Conservation (phyloP, 2,113 vertebrate species). For the Origma solitaria region DNA sequence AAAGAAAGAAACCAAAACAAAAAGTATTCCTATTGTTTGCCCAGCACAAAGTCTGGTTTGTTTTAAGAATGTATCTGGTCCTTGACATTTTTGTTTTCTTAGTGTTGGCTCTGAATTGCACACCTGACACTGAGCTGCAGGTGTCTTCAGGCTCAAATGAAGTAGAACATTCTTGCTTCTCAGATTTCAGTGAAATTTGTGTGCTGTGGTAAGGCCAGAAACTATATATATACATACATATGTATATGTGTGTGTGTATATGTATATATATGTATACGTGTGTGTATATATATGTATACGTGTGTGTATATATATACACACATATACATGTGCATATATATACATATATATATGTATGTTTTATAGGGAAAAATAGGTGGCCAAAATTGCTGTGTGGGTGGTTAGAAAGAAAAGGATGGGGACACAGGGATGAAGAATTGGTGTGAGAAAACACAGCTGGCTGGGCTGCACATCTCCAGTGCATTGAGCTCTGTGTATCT, state of each 20-base stretch:
- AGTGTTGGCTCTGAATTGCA: neutral
- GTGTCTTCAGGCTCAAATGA: neutral
- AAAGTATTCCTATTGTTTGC: neutral
- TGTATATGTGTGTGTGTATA: no score
- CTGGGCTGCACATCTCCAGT: neutral
- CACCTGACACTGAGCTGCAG: slow-evolving; percentile 1
- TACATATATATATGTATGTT: no score
- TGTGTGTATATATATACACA: no score
- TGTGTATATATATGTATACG: no score
- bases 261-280: no score
- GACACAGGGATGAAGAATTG: neutral
- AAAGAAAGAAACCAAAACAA: neutral
- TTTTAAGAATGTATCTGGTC: neutral
- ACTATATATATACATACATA: no score
- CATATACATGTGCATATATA: no score
- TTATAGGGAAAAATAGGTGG: neutral
- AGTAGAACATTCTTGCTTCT: neutral
- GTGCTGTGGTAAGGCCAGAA: neutral
- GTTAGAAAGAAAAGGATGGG: neutral
- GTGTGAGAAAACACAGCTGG: neutral
- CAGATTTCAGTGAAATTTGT: neutral
- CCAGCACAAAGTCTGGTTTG: neutral
- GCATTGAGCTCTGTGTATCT: neutral
- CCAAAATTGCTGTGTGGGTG: neutral
- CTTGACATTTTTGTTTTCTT: neutral